These are phyloP conservation scores for Thysanoteuthis rhombus DNA, from an alignment of 2,888 invertebrate genomes.

Conservation along the genomic window DNA sequence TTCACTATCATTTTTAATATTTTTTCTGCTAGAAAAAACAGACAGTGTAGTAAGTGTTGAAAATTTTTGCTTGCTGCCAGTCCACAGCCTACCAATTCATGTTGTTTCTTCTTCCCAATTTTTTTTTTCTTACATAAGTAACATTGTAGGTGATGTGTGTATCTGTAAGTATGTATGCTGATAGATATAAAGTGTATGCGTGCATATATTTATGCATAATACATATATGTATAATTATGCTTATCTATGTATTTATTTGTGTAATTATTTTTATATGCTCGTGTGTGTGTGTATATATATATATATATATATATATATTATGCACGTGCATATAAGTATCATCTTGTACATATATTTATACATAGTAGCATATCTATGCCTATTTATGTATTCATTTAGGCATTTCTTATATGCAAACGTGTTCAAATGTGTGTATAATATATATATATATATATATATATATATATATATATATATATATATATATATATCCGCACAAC, in stretches of 20 bases:
- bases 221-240: too few relatives aligned
- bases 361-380: not conserved
- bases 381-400: not conserved
- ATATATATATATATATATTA: not conserved
- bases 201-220: too few relatives aligned
- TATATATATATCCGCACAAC: not conserved
- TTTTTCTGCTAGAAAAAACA: constrained; percentile 21
- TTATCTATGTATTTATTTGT: too few relatives aligned
- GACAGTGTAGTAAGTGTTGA: not conserved
- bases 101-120: not conserved
- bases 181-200: too few relatives aligned
- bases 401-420: not conserved
- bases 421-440: too few relatives aligned
- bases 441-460: not conserved
- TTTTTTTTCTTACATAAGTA: not conserved
- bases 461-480: not conserved
- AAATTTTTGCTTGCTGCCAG: constrained; percentile 20
- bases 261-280: too few relatives aligned
- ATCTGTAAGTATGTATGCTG: too few relatives aligned
- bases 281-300: not conserved
- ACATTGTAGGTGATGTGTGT: not conserved
- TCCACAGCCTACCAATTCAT: not conserved
- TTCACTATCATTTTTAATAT: constrained; percentile 30
- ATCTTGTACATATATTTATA: not conserved
- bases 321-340: not conserved